phyloP scores from a whole-genome alignment of 2,888 invertebrate species.

The Ditula angustiorana region DNA sequence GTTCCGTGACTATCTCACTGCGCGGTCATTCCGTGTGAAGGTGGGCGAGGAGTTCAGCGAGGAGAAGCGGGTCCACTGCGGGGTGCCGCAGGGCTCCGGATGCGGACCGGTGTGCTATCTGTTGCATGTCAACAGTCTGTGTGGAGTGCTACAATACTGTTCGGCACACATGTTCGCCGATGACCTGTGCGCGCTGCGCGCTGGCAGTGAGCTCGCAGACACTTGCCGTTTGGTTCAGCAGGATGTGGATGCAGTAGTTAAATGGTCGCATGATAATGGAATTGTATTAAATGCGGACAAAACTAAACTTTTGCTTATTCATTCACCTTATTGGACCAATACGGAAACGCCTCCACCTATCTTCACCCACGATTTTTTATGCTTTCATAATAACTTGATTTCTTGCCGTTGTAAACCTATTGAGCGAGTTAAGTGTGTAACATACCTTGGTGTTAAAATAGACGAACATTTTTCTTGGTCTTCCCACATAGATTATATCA shows the following conservation, averaged over 20 bases:
- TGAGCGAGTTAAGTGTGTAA: too few species aligned
- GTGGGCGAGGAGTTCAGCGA: neutral
- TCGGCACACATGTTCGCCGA: conserved; percentile 16
- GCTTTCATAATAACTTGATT: too few species aligned
- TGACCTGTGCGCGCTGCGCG: conserved; percentile 33
- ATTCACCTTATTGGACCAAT: too few species aligned
- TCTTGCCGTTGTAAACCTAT: too few species aligned
- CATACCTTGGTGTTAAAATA: too few species aligned
- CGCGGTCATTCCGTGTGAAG: neutral
- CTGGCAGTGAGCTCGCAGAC: neutral
- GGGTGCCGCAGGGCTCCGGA: conserved; percentile 27
- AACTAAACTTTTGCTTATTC: too few species aligned
- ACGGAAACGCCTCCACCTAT: too few species aligned
- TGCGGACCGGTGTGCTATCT: conserved; percentile 23
- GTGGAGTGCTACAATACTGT: neutral
- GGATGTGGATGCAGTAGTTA: neutral
- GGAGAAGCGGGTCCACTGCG: neutral
- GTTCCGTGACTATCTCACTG: conserved; percentile 1
- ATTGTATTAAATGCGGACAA: too few species aligned
- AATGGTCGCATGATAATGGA: too few species aligned
- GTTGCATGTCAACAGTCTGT: conserved; percentile 25
- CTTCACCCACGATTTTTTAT: too few species aligned
- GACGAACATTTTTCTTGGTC: too few species aligned
- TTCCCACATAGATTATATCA: too few species aligned
- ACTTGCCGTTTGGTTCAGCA: neutral